phyloP scores from a whole-genome alignment of 1,140 invertebrate genomes.

The Colletes latitarsis region DNA sequence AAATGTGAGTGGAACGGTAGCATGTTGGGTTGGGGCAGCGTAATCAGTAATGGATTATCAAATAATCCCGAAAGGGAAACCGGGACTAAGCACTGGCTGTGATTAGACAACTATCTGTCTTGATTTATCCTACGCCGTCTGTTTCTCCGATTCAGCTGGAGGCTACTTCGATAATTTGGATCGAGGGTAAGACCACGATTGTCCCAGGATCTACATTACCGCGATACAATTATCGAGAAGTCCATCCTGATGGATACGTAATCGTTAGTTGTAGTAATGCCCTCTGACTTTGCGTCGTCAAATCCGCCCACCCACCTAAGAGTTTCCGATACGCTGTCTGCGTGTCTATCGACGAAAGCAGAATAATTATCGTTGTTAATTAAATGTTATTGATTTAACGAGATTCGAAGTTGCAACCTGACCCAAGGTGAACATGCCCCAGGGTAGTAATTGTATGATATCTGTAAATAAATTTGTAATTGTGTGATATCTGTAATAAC shows the following conservation, averaged over 20 bases:
- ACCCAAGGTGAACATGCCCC: too few relatives aligned
- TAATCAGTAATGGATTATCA: constrained; percentile 35
- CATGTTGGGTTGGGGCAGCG: background rate
- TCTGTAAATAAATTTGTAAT: too few relatives aligned
- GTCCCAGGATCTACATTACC: background rate
- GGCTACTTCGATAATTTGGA: constrained; percentile 40
- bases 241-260: background rate
- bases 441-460: too few relatives aligned
- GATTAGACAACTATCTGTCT: constrained; percentile 63
- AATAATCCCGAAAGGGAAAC: constrained; percentile 44
- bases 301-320: background rate
- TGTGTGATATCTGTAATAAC: too few relatives aligned
- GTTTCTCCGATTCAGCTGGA: constrained; percentile 14
- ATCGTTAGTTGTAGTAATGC: background rate
- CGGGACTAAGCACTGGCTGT: constrained; percentile 46
- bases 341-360: background rate
- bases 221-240: constrained; percentile 15
- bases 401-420: background rate
- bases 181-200: constrained; percentile 10
- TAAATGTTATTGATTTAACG: constrained; percentile 3
- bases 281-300: background rate
- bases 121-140: constrained; percentile 58
- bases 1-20: too few relatives aligned
- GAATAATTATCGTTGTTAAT: background rate
- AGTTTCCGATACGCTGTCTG: too few relatives aligned